phyloP scores from a whole-genome alignment of 2,113 vertebrate genomes.

The Cavia aperea region DNA sequence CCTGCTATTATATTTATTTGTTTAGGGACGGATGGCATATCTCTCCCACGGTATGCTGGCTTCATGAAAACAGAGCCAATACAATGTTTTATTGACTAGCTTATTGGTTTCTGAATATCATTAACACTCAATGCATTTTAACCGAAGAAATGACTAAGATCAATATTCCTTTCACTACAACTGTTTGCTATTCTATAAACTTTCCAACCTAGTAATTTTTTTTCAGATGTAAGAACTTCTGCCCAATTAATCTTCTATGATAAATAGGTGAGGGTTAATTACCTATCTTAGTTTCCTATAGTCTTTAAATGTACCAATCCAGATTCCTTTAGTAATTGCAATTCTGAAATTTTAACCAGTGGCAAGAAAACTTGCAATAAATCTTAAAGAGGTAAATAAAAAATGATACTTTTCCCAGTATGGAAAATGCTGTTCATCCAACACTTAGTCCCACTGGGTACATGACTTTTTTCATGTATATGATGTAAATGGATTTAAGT shows the following conservation, averaged over 20 bases:
- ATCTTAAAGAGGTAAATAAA: constrained; percentile 1
- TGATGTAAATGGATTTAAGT: background rate
- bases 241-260: background rate
- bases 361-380: background rate
- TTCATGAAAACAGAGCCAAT: background rate
- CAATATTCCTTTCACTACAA: background rate
- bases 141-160: background rate
- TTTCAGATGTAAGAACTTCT: background rate
- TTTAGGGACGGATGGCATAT: background rate
- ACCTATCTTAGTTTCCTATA: background rate
- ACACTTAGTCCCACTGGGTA: background rate
- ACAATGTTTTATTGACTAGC: background rate
- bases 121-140: background rate
- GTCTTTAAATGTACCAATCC: background rate
- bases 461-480: background rate
- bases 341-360: background rate
- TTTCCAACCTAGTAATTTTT: background rate
- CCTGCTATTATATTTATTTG: background rate
- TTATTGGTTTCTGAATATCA: background rate
- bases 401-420: background rate
- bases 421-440: background rate
- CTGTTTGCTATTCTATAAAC: background rate
- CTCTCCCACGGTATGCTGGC: background rate
- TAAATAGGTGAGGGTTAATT: background rate
- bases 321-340: background rate